phyloP scores from a whole-genome alignment of 2,113 vertebrate species.

The Oreochromis niloticus region DNA sequence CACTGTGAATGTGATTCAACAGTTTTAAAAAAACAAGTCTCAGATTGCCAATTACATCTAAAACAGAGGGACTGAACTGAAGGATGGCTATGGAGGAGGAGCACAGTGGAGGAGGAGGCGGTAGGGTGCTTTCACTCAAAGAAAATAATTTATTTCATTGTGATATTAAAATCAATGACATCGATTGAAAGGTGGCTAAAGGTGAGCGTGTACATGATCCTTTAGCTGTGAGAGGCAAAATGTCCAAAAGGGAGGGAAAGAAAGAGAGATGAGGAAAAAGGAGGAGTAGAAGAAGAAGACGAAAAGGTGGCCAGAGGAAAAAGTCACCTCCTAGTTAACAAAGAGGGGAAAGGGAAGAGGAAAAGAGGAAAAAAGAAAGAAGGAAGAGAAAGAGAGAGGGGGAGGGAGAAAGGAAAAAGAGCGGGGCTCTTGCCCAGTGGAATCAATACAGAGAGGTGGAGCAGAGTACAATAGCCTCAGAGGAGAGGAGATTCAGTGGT shows the following conservation, averaged over 20 bases:
- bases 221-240: conserved; percentile 42
- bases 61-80: conserved; percentile 33
- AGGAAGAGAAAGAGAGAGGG: neutral
- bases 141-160: conserved; percentile 71
- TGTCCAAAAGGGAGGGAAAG: neutral
- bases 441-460: conserved; percentile 83
- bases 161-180: conserved; percentile 74
- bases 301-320: neutral
- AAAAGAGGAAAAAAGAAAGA: neutral
- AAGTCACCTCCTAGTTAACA: conserved; percentile 49
- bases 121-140: conserved; percentile 34
- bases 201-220: conserved; percentile 65
- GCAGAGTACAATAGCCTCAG: conserved; percentile 85
- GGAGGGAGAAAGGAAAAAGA: conserved; percentile 19
- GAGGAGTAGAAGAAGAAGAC: neutral
- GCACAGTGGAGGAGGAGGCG: neutral
- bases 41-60: conserved; percentile 47
- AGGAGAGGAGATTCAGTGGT: conserved; percentile 87
- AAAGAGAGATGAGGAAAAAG: neutral
- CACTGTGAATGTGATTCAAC: conserved; percentile 16
- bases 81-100: neutral
- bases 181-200: conserved; percentile 68
- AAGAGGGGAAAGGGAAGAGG: conserved; percentile 8
- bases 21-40: neutral
- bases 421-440: conserved; percentile 67